A percentile compares a stretch with the other conserved stretches of the same genome.
Conservation (phyloP, 2,113 vertebrate genomes). For the Clinocottus analis region DNA sequence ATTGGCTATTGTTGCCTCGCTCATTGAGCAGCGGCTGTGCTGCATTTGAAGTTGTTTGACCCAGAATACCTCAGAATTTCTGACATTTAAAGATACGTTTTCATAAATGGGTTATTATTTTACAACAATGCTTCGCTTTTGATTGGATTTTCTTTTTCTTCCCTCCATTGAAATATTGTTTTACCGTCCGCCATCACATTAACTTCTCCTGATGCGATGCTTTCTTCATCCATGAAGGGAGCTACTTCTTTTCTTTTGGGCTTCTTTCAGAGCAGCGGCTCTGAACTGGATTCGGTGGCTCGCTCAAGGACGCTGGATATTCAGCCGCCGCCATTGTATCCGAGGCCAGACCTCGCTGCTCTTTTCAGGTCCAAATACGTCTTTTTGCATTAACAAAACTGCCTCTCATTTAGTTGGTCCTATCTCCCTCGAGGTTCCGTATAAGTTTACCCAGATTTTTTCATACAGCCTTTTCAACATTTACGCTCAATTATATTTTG, state of each 20-base stretch:
- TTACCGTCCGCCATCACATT: background rate
- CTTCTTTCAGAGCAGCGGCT: background rate
- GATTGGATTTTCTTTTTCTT: background rate
- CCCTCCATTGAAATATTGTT: background rate
- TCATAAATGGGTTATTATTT: background rate
- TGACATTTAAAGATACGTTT: background rate
- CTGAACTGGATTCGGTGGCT: background rate
- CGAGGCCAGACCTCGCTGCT: slow-evolving; percentile 21
- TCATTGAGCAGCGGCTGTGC: background rate
- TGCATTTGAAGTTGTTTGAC: background rate
- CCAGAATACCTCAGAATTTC: background rate
- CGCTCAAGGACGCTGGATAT: slow-evolving; percentile 21
- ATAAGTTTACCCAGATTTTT: background rate
- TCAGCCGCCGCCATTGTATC: background rate
- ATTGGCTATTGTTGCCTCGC: background rate
- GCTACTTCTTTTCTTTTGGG: background rate
- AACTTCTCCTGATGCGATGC: background rate
- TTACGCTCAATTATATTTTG: background rate
- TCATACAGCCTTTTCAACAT: background rate
- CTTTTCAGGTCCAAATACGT: slow-evolving; percentile 2
- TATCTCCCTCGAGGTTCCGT: background rate
- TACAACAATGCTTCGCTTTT: background rate
- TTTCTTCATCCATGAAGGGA: background rate
- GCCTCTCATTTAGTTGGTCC: background rate
- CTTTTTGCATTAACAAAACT: background rate